Evolutionary conservation across 2,888 invertebrate genomes (phyloP).

Genomic region (Sturmia bella): DNA sequence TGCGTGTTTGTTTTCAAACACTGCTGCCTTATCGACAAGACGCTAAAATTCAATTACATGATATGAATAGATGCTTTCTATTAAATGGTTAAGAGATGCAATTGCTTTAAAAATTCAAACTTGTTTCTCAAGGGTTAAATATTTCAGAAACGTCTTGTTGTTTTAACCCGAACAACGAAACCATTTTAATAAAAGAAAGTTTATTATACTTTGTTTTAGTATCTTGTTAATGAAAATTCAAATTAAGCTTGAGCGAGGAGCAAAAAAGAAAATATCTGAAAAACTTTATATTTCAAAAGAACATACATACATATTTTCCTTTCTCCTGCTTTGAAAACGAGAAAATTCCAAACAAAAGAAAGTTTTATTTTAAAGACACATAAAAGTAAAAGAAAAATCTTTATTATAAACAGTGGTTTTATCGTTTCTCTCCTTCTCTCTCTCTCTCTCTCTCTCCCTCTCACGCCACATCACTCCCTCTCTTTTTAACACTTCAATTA

Average conservation of each 20-base stretch:
- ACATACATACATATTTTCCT: no score
- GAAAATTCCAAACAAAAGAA: constrained; percentile 52
- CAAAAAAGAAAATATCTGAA: background rate
- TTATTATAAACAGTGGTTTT: constrained; percentile 51
- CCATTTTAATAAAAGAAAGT: constrained; percentile 39
- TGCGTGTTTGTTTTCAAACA: no score
- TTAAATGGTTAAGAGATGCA: background rate
- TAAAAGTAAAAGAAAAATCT: constrained; percentile 32
- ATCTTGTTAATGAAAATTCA: constrained; percentile 69
- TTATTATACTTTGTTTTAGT: constrained; percentile 57
- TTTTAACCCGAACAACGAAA: constrained; percentile 43
- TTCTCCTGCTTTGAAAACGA: constrained; percentile 43
- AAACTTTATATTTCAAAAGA: constrained; percentile 34
- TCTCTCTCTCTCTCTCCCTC: background rate
- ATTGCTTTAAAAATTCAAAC: background rate
- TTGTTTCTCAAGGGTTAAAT: constrained; percentile 35
- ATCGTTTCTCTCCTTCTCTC: background rate
- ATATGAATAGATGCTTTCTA: no score
- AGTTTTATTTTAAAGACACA: constrained; percentile 31
- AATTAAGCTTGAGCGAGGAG: constrained; percentile 55
- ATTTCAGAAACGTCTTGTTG: constrained; percentile 54
- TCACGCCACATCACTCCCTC: background rate
- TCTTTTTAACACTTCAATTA: background rate
- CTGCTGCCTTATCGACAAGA: no score
- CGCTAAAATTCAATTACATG: no score